A percentile compares a stretch with the other conserved stretches of the same genome.
Evolutionary conservation across 1,140 invertebrate species (phyloP).

Genomic region (Drosophila persimilis): DNA sequence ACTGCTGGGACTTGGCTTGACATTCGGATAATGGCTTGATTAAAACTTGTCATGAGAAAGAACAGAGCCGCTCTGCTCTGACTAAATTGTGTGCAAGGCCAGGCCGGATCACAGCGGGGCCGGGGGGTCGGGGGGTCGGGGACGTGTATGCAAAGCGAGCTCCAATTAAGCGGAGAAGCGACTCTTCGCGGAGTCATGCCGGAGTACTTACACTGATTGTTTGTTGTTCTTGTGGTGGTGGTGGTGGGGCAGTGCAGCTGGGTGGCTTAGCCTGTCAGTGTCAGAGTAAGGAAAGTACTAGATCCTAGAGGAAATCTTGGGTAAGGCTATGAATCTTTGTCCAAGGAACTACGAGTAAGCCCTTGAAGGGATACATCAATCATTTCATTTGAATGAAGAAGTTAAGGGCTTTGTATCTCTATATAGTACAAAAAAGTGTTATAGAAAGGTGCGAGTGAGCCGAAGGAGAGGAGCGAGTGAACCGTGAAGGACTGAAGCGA

Average conservation of each 20-base stretch:
- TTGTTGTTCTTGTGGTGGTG: no score
- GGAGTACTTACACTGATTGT: conserved; percentile 2
- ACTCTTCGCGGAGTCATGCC: not conserved
- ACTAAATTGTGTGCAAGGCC: conserved; percentile 42
- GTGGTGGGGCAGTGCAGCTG: not conserved
- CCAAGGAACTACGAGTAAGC: no score
- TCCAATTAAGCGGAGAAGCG: conserved; percentile 63
- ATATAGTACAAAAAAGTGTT: no score
- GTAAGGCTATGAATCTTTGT: no score
- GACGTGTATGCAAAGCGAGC: conserved; percentile 36
- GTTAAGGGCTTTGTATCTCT: no score
- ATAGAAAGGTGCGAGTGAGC: no score
- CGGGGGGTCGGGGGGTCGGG: not conserved
- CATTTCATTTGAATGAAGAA: no score
- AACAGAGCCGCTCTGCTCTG: conserved; percentile 35
- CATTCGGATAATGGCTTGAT: conserved; percentile 77
- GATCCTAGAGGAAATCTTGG: no score
- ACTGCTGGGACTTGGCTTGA: conserved; percentile 46
- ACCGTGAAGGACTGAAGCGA: no score
- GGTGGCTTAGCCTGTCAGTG: not conserved
- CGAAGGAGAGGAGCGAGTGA: no score
- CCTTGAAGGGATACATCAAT: no score
- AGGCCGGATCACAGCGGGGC: conserved; percentile 1
- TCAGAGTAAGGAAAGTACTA: not conserved
- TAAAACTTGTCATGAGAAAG: conserved; percentile 76